Conservation (phyloP, 2,113 vertebrate genomes). For the Ariopsis seemanni region DNA sequence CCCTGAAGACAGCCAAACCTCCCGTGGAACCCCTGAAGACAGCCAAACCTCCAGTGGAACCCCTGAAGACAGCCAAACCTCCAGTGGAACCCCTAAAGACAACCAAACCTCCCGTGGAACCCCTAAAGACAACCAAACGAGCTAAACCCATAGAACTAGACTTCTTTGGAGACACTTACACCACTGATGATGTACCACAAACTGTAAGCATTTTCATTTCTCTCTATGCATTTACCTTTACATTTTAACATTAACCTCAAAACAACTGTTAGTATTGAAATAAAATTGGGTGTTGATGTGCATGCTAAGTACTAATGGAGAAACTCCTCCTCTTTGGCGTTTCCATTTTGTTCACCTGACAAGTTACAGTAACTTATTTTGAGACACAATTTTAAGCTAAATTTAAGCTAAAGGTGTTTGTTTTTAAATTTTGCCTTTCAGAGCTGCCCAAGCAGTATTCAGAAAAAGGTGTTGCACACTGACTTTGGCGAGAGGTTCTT, state of each 20-base stretch:
- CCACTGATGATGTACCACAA: slow-evolving; percentile 53
- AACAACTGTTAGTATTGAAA: background rate
- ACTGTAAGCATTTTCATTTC: slow-evolving; percentile 58
- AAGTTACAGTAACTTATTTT: background rate
- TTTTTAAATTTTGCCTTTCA: slow-evolving; percentile 44
- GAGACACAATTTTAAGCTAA: no score
- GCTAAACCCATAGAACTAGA: slow-evolving; percentile 44
- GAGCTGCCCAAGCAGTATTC: slow-evolving; percentile 63
- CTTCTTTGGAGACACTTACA: slow-evolving; percentile 71
- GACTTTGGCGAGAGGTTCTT: slow-evolving; percentile 58
- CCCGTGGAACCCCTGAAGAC: slow-evolving; percentile 28
- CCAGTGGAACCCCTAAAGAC: slow-evolving; percentile 21
- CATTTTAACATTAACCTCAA: background rate
- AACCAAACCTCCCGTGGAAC: background rate
- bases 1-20: slow-evolving; percentile 35
- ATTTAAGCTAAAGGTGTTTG: no score
- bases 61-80: no score
- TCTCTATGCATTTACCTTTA: background rate
- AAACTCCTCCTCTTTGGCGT: background rate
- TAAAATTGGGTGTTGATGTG: no score
- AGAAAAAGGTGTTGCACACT: slow-evolving; percentile 44
- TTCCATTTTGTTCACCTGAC: background rate
- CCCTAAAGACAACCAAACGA: slow-evolving; percentile 30
- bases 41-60: no score
- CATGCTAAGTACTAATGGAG: background rate